Percentiles rank a stretch among this genome's conserved stretches.
Evolutionary conservation across 1,140 invertebrate genomes (phyloP).

Genomic region (Trichomalopsis sarcophagae): DNA sequence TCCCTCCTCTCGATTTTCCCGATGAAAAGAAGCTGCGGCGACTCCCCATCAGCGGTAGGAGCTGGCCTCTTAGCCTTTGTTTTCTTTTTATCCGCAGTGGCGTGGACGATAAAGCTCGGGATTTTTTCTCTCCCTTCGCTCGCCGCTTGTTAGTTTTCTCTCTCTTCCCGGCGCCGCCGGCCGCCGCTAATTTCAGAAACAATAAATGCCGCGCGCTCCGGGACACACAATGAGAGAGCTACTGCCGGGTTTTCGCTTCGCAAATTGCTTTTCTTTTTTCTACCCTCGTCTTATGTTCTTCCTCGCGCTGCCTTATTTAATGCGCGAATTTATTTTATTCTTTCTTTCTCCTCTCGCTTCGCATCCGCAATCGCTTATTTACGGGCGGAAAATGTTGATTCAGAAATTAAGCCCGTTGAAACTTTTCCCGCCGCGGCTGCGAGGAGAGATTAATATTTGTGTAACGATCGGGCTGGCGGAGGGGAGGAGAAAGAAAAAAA

Average conservation of each 20-base stretch:
- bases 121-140: slow-evolving; percentile 14
- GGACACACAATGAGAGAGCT: slow-evolving; percentile 47
- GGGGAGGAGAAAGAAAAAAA: slow-evolving; percentile 15
- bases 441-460: slow-evolving; percentile 50
- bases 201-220: slow-evolving; percentile 42
- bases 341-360: not conserved
- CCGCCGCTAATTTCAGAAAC: slow-evolving; percentile 51
- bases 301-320: slow-evolving; percentile 29
- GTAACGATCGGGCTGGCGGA: slow-evolving; percentile 28
- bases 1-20: slow-evolving; percentile 26
- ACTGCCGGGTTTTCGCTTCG: slow-evolving; percentile 40
- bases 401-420: slow-evolving; percentile 44
- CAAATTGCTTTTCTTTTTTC: slow-evolving; percentile 47
- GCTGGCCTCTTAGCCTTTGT: slow-evolving; percentile 9
- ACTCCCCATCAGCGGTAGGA: not conserved
- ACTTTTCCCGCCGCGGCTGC: not conserved
- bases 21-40: slow-evolving; percentile 37
- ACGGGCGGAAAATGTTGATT: slow-evolving; percentile 50
- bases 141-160: slow-evolving; percentile 37
- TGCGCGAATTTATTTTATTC: slow-evolving; percentile 48
- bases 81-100: slow-evolving; percentile 23
- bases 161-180: not conserved
- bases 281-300: not conserved
- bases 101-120: slow-evolving; percentile 38
- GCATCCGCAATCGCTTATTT: slow-evolving; percentile 29